These are phyloP conservation scores for Panagrolaimus sp. DNA, from an alignment of 1,140 invertebrate genomes.

Conservation along the genomic window DNA sequence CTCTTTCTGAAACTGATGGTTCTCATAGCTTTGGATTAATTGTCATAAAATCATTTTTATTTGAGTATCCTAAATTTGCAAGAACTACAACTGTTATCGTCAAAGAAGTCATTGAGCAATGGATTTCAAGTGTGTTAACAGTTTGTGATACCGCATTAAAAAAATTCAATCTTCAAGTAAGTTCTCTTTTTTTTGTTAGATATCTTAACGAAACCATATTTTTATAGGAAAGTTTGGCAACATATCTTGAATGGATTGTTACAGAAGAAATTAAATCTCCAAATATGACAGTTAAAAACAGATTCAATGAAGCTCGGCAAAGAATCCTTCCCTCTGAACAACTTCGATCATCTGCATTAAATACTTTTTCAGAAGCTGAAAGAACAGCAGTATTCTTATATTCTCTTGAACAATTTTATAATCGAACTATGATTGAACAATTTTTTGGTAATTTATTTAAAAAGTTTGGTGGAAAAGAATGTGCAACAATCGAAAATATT, in stretches of 20 bases:
- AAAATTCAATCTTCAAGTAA: neutral
- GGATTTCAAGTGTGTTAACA: constrained; percentile 27
- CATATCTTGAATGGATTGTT: constrained; percentile 29
- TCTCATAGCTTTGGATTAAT: constrained; percentile 26
- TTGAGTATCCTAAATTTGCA: constrained; percentile 29
- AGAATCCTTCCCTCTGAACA: neutral
- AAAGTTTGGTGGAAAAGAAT: neutral
- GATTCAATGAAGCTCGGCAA: constrained; percentile 23
- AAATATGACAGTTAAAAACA: constrained; percentile 19
- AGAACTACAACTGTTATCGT: constrained; percentile 23
- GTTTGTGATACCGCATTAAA: constrained; percentile 14
- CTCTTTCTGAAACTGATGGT: constrained; percentile 18
- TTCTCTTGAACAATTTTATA: constrained; percentile 16
- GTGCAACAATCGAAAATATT: constrained; percentile 6
- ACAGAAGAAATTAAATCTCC: constrained; percentile 18
- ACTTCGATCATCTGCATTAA: neutral
- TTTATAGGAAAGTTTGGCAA: constrained; percentile 25
- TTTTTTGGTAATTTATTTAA: neutral
- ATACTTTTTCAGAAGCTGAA: neutral
- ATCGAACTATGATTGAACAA: neutral
- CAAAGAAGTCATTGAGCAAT: constrained; percentile 25
- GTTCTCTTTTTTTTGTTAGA: neutral
- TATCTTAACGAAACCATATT: neutral
- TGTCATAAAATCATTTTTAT: constrained; percentile 27
- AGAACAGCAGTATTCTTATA: constrained; percentile 13